Percentiles rank a stretch among this genome's conserved stretches.
Evolutionary conservation across 2,888 invertebrate genomes (phyloP).

Genomic region (Clostera curtula): DNA sequence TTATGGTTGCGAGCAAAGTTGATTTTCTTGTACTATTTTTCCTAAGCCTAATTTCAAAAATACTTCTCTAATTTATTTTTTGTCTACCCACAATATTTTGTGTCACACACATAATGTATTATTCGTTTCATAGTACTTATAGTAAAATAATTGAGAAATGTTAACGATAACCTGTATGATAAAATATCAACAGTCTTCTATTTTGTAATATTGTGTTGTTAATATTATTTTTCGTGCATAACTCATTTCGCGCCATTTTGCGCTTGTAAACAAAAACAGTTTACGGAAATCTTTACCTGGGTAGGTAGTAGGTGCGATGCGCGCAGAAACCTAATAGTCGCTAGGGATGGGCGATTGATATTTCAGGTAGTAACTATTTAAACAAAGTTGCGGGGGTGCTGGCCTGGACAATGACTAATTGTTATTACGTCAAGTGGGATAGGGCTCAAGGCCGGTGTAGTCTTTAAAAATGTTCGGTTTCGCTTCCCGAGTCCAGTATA

Average conservation of each 20-base stretch:
- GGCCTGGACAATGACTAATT: constrained; percentile 42
- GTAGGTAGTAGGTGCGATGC: constrained; percentile 20
- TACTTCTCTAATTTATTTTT: too few species aligned
- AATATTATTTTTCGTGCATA: constrained; percentile 59
- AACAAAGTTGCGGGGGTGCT: constrained; percentile 34
- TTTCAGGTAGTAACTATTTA: constrained; percentile 17
- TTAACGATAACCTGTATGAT: too few species aligned
- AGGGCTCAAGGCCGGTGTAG: constrained; percentile 58
- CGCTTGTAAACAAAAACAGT: constrained; percentile 59
- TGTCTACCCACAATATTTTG: too few species aligned
- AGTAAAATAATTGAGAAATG: too few species aligned
- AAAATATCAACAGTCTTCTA: too few species aligned
- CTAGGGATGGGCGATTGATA: constrained; percentile 18
- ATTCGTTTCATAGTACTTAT: too few species aligned
- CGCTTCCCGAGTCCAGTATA: constrained; percentile 66
- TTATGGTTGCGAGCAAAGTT: too few species aligned
- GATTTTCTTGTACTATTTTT: too few species aligned
- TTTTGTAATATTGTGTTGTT: too few species aligned
- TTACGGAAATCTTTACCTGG: constrained; percentile 50
- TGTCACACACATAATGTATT: too few species aligned
- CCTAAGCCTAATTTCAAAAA: too few species aligned
- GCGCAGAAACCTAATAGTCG: constrained; percentile 33
- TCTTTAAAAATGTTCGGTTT: constrained; percentile 61
- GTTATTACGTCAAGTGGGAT: constrained; percentile 46
- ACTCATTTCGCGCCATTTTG: constrained; percentile 61